Conservation (phyloP, 1,140 invertebrate species). For the Drosophila murphyi region DNA sequence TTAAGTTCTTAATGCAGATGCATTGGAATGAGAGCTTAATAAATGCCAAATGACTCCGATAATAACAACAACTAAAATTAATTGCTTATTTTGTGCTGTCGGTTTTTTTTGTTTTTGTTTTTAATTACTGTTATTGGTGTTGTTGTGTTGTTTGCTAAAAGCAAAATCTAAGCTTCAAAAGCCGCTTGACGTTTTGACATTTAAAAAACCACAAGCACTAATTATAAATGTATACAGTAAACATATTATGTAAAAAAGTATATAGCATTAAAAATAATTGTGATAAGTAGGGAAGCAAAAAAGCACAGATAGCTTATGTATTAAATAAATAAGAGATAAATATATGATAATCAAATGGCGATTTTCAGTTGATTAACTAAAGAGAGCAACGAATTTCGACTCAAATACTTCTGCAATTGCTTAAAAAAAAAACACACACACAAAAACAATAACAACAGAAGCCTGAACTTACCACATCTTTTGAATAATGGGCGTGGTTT, state of each 20-base stretch:
- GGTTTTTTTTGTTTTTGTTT: not conserved
- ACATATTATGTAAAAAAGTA: not conserved
- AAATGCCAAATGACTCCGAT: slow-evolving; percentile 3
- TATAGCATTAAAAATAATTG: too few species aligned
- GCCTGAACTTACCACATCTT: slow-evolving; percentile 13
- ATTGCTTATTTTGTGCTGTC: slow-evolving; percentile 41
- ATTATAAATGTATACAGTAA: not conserved
- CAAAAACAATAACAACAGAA: slow-evolving; percentile 20
- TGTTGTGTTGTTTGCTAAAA: slow-evolving; percentile 8
- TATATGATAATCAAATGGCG: slow-evolving; percentile 77
- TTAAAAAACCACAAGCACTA: slow-evolving; percentile 47
- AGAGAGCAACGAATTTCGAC: slow-evolving; percentile 38
- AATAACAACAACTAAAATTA: slow-evolving; percentile 47
- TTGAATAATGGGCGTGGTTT: not conserved
- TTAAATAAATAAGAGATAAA: slow-evolving; percentile 60
- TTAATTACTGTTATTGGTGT: slow-evolving; percentile 6
- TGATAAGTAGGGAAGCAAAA: too few species aligned
- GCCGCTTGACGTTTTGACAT: slow-evolving; percentile 48
- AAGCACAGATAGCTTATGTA: slow-evolving; percentile 18
- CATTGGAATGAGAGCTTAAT: slow-evolving; percentile 50
- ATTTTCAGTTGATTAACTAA: slow-evolving; percentile 66
- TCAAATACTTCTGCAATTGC: slow-evolving; percentile 33
- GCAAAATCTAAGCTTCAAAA: slow-evolving; percentile 54
- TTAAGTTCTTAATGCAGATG: slow-evolving; percentile 21
- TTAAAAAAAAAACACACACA: slow-evolving; percentile 1